Conservation (phyloP, 2,888 invertebrate genomes). For the Nesidiocoris tenuis region DNA sequence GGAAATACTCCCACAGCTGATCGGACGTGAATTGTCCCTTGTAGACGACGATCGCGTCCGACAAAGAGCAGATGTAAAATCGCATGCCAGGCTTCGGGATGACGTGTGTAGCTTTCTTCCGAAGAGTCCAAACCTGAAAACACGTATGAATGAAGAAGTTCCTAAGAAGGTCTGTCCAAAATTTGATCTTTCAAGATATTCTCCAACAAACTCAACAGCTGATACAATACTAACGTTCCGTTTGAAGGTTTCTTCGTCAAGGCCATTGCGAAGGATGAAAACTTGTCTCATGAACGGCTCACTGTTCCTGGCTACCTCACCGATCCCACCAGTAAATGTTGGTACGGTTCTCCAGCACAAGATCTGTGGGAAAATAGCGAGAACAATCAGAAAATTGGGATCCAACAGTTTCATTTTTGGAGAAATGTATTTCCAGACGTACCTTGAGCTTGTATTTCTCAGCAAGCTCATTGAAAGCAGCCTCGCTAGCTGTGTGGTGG, state of each 20-base stretch:
- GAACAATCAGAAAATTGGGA: no score
- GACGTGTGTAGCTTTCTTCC: slow-evolving; percentile 89
- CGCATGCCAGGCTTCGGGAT: slow-evolving; percentile 81
- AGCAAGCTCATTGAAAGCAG: slow-evolving; percentile 77
- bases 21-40: slow-evolving; percentile 96
- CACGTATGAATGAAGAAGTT: no score
- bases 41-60: slow-evolving; percentile 87
- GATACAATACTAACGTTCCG: slow-evolving; percentile 62
- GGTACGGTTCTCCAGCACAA: slow-evolving; percentile 94
- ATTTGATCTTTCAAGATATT: neutral
- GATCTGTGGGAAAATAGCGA: slow-evolving; percentile 61
- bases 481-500: slow-evolving; percentile 76
- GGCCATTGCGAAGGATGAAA: slow-evolving; percentile 69
- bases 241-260: slow-evolving; percentile 62
- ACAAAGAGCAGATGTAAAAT: slow-evolving; percentile 95
- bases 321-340: slow-evolving; percentile 80
- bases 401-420: no score
- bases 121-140: slow-evolving; percentile 79
- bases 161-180: neutral
- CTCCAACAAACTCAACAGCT: no score
- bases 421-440: no score
- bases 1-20: slow-evolving; percentile 81
- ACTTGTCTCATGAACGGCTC: slow-evolving; percentile 98
- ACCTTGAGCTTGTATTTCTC: slow-evolving; percentile 72
- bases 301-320: slow-evolving; percentile 86